phyloP scores from a whole-genome alignment of 2,113 vertebrate species.

The Tricholaema leucomelas region DNA sequence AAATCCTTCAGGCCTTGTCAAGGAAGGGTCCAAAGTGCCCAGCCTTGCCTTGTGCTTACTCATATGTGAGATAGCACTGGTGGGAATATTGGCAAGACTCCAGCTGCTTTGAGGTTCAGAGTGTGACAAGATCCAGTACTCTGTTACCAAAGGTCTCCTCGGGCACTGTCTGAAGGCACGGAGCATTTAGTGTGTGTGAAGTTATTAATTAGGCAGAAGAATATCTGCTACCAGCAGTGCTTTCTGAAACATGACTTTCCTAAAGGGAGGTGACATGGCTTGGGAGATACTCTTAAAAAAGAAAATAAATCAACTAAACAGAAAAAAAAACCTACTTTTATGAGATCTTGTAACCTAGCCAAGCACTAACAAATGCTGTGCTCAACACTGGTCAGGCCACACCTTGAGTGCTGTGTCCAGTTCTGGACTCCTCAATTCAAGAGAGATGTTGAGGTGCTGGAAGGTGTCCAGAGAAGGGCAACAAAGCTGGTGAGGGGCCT shows the following conservation, averaged over 20 bases:
- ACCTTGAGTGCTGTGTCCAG: too few species aligned
- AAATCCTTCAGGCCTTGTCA: neutral
- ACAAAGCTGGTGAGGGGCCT: too few species aligned
- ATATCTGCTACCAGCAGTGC: neutral
- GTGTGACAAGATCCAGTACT: neutral
- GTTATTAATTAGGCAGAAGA: neutral
- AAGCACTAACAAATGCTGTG: too few species aligned
- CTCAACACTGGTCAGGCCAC: too few species aligned
- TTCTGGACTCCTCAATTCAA: too few species aligned
- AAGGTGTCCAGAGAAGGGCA: too few species aligned
- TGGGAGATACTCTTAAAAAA: neutral
- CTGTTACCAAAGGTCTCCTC: neutral
- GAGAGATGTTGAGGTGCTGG: too few species aligned
- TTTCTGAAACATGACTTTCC: neutral
- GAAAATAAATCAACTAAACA: neutral
- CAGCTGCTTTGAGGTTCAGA: rapidly evolving
- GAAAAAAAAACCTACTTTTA: neutral
- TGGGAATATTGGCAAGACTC: neutral
- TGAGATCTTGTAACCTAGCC: neutral
- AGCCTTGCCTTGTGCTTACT: neutral
- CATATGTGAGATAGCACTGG: rapidly evolving
- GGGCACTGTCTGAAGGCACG: rapidly evolving
- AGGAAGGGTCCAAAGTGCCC: neutral
- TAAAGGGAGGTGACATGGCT: neutral
- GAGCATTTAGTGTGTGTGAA: neutral